phyloP scores from a whole-genome alignment of 1,140 invertebrate genomes.

The Pogonognathellus flavescens region DNA sequence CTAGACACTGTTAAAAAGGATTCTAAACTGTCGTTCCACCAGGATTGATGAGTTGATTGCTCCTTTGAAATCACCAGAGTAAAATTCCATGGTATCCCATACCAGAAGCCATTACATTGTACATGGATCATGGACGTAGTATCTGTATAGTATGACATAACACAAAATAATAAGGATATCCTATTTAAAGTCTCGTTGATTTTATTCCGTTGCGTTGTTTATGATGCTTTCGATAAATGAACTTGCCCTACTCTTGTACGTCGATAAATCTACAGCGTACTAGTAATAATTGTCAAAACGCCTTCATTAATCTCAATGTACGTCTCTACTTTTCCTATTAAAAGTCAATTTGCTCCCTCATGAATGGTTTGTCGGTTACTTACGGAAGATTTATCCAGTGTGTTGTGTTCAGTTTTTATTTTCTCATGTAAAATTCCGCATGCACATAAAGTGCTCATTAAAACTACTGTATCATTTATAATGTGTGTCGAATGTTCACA shows the following conservation, averaged over 20 bases:
- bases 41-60: slow-evolving; percentile 41
- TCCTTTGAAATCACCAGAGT: not conserved
- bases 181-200: slow-evolving; percentile 43
- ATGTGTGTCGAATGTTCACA: no score
- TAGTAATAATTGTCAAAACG: not conserved
- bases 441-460: no score
- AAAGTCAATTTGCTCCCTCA: not conserved
- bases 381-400: no score
- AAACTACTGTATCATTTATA: no score
- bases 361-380: not conserved
- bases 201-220: not conserved
- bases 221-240: slow-evolving; percentile 6
- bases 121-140: not conserved
- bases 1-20: not conserved
- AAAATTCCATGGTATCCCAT: not conserved
- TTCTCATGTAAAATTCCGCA: no score
- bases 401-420: no score
- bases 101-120: not conserved
- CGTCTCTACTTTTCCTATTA: not conserved
- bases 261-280: not conserved
- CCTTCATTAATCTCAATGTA: not conserved
- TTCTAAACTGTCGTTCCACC: not conserved
- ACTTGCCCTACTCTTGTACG: slow-evolving; percentile 1
- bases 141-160: not conserved
- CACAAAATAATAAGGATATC: slow-evolving; percentile 53